Evolutionary conservation across 2,113 vertebrate species (phyloP), one percentile per base, ranked within the genome.

Genomic region (Mus pahari): DNA sequence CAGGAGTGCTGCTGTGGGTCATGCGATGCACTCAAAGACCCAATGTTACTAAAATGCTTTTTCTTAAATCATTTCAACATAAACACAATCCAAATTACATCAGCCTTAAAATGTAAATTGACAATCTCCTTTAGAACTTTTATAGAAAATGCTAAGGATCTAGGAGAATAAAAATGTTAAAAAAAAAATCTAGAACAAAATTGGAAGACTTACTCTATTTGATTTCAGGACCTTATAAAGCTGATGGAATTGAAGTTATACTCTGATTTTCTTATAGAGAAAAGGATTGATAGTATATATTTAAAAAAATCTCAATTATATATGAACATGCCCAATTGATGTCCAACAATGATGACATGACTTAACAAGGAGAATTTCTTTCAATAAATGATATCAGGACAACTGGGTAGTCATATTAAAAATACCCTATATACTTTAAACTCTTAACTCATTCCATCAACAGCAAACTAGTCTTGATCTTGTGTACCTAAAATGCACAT

Each of bases 41-140:
- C n/a, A 50, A 5, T 62, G 53, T 45, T 93, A 83, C 71, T 78
- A 92, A 86, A 50, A 71, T 91, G 39, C 78, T 96, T 28, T 64
- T 71, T 90, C 13, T 45, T 92, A 81, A 71, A 45, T 77, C 48
- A 3, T 60, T 42, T 92, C 31, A 73, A 66, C 14, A 74, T 50
- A 89, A 78, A 58, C 2, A 26, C n/a, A 88, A 78, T 66, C 20
- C 36, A 93, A 92, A 83, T 73, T 8, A 53, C 6, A 78, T 13
- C 36, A 58, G 13, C 6, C 4, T 90, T 22, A 48, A 78, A 75
- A 58, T 75, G 73, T 14, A 70, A 70, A 74, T 64, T 71, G 55
- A 89, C 11, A 97, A 79, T 33, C 22, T 81, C 33, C 68, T 77
- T 88, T 36, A 55, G 84, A 91, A 91, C 58, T 36, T 74, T 31